Evolutionary conservation across 2,113 vertebrate species (phyloP).

Genomic region (Polypterus bichir): DNA sequence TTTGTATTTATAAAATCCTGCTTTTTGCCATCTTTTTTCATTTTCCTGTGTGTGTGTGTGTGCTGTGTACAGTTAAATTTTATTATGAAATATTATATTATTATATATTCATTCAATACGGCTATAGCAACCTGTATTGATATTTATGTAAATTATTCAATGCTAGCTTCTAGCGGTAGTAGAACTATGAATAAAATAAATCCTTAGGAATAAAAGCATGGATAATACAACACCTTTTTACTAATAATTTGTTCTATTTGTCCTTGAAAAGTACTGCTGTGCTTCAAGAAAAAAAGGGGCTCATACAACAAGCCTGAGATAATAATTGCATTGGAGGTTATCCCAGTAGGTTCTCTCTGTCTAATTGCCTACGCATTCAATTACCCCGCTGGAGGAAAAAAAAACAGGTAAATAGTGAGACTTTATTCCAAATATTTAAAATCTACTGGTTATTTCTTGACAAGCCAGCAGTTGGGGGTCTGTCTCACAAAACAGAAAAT

Average conservation of each 20-base stretch:
- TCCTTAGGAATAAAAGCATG: constrained; percentile 27
- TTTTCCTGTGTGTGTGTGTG: no score
- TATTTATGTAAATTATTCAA: constrained; percentile 52
- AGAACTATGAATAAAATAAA: constrained; percentile 41
- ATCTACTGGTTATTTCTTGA: constrained; percentile 21
- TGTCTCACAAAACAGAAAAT: constrained; percentile 11
- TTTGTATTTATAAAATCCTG: no score
- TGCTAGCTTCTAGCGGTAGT: constrained; percentile 37
- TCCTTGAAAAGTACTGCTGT: constrained; percentile 24
- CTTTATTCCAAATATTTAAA: constrained; percentile 23
- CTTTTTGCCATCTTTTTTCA: no score
- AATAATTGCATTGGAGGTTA: constrained; percentile 19
- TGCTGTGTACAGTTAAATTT: no score
- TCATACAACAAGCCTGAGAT: constrained; percentile 7
- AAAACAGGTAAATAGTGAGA: constrained; percentile 14
- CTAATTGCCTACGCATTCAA: constrained; percentile 18
- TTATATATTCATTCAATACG: constrained; percentile 43
- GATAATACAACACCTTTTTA: constrained; percentile 29
- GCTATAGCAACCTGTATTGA: constrained; percentile 42
- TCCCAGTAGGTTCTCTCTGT: constrained; percentile 6
- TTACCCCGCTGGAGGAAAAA: constrained; percentile 10
- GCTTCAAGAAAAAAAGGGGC: constrained; percentile 12
- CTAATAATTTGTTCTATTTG: constrained; percentile 27
- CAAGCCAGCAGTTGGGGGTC: constrained; percentile 4
- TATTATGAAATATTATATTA: constrained; percentile 13